Conservation (phyloP, 1,140 invertebrate genomes). For the Lasaia peninsularis region DNA sequence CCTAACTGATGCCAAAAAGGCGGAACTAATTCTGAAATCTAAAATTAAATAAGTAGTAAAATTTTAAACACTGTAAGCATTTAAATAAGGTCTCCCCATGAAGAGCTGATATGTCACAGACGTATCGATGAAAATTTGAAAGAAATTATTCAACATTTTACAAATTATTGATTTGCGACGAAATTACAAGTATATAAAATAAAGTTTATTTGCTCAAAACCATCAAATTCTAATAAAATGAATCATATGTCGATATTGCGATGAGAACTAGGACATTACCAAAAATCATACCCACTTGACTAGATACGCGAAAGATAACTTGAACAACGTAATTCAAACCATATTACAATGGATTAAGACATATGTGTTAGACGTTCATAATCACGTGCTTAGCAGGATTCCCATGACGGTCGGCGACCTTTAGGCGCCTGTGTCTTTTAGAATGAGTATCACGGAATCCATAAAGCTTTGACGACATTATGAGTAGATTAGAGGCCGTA, state of each 20-base stretch:
- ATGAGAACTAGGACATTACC: constrained; percentile 6
- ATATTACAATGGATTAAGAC: not conserved
- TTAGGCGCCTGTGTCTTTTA: constrained; percentile 38
- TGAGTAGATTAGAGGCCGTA: constrained; percentile 49
- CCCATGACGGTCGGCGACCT: constrained; percentile 50
- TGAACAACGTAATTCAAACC: not conserved
- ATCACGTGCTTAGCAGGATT: constrained; percentile 33
- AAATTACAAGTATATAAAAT: not conserved
- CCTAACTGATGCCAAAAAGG: too few relatives aligned
- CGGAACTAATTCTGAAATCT: too few relatives aligned
- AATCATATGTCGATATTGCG: not conserved
- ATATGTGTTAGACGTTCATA: constrained; percentile 5
- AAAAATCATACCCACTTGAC: constrained; percentile 8
- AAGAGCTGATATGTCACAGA: too few relatives aligned
- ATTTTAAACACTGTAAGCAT: too few relatives aligned
- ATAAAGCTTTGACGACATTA: constrained; percentile 48
- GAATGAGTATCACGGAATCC: constrained; percentile 43
- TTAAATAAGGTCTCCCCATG: too few relatives aligned
- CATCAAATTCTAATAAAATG: constrained; percentile 1
- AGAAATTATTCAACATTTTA: too few relatives aligned
- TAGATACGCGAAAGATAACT: constrained; percentile 10
- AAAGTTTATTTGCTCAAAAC: not conserved
- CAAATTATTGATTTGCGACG: not conserved
- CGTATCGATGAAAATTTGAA: too few relatives aligned
- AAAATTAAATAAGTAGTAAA: too few relatives aligned